Conservation (phyloP, 2,797 vertebrate species). For the Manis javanica region DNA sequence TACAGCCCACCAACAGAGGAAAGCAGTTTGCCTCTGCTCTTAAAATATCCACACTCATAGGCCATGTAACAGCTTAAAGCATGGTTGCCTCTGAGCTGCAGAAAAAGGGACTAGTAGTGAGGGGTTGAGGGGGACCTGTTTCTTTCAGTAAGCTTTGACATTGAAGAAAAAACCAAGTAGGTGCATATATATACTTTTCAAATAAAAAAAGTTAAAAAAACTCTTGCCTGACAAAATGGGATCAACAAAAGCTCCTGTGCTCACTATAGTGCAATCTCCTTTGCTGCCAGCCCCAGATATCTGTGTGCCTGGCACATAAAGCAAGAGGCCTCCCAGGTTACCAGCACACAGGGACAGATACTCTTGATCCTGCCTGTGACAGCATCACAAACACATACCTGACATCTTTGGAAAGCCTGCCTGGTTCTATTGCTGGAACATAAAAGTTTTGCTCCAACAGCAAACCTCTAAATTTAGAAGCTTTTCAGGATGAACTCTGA, state of each 20-base stretch:
- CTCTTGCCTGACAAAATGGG: background rate
- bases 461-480: conserved; percentile 82
- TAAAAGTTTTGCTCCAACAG: conserved; percentile 70
- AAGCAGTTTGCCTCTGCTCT: background rate
- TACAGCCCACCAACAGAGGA: too few relatives aligned
- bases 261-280: background rate
- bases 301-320: conserved; percentile 54
- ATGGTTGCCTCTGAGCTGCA: background rate
- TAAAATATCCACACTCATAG: background rate
- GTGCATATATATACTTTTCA: background rate
- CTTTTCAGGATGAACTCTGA: conserved; percentile 80
- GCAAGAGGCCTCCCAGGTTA: conserved; percentile 63
- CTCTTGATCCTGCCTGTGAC: conserved; percentile 58
- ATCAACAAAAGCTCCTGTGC: background rate
- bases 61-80: background rate
- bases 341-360: conserved; percentile 65
- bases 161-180: background rate
- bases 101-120: background rate
- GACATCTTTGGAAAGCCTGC: conserved; percentile 70
- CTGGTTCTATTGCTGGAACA: conserved; percentile 75
- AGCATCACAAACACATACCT: conserved; percentile 71
- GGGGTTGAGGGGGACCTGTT: background rate
- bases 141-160: conserved; percentile 32
- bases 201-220: background rate
- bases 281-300: conserved; percentile 42